phyloP scores from a whole-genome alignment of 2,888 invertebrate species.

The Drosophila neotestacea region DNA sequence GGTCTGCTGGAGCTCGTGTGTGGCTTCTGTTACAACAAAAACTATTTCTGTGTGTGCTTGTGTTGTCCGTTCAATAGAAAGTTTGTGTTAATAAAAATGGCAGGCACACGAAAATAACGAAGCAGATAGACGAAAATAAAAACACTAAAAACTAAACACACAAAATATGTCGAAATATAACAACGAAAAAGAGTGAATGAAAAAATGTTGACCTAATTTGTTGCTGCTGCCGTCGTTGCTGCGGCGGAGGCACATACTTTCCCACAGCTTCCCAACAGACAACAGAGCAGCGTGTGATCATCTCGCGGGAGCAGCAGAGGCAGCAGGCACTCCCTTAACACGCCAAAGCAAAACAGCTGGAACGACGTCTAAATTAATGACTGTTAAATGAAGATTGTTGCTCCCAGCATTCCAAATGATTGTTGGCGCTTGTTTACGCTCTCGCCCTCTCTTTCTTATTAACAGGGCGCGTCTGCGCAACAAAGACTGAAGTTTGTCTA shows the following conservation, averaged over 20 bases:
- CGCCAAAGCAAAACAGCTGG: conserved; percentile 66
- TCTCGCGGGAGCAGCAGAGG: conserved; percentile 57
- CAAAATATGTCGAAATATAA: conserved; percentile 79
- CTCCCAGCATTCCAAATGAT: conserved; percentile 60
- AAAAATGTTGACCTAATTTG: conserved; percentile 84
- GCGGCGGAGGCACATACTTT: conserved; percentile 64
- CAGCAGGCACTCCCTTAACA: conserved; percentile 69
- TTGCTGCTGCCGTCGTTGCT: conserved; percentile 29
- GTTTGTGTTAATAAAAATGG: conserved; percentile 75
- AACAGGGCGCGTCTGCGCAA: conserved; percentile 54
- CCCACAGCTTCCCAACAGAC: conserved; percentile 70
- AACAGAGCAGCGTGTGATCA: conserved; percentile 70
- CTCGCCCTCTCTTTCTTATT: conserved; percentile 16
- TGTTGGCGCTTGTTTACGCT: conserved; percentile 51
- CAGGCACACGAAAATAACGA: conserved; percentile 49
- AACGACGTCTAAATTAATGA: conserved; percentile 81
- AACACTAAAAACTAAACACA: conserved; percentile 72
- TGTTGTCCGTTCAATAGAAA: conserved; percentile 72
- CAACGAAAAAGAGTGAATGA: conserved; percentile 82
- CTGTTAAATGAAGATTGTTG: conserved; percentile 80
- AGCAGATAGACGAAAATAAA: conserved; percentile 27
- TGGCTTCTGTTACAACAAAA: conserved; percentile 56
- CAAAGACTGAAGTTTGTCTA: conserved; percentile 29
- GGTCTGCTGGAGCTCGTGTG: conserved; percentile 77
- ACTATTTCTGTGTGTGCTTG: conserved; percentile 43